Percentiles rank a stretch among this genome's conserved stretches.
These are phyloP conservation scores for Gymnogyps californianus DNA, from an alignment of 2,113 vertebrate genomes.

Conservation along the genomic window DNA sequence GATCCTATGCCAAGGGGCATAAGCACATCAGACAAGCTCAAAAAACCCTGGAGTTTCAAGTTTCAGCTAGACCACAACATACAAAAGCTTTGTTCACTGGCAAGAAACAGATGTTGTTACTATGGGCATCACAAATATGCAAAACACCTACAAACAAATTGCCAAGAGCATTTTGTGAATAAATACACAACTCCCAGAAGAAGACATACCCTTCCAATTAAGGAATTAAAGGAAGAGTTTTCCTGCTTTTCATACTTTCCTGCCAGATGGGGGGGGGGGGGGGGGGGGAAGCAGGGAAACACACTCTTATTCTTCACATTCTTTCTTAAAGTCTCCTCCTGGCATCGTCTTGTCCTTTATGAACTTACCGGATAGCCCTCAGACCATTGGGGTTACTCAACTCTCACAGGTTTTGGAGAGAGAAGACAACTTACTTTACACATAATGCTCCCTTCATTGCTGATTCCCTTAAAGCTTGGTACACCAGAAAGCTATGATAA, in stretches of 20 bases:
- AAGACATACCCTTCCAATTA: background rate
- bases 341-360: background rate
- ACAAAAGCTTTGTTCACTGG: background rate
- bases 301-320: background rate
- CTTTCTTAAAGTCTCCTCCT: background rate
- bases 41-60: background rate
- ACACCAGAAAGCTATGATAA: background rate
- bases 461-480: background rate
- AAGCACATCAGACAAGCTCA: background rate
- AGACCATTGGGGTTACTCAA: background rate
- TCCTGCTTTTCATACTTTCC: background rate
- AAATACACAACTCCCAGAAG: background rate
- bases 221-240: background rate
- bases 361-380: background rate
- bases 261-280: background rate
- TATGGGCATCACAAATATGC: background rate
- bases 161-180: background rate
- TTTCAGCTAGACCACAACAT: background rate
- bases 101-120: background rate
- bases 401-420: background rate
- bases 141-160: background rate
- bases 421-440: background rate
- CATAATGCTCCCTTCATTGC: background rate
- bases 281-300: too few relatives aligned
- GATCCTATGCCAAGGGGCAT: background rate